These are phyloP conservation scores for Catostomus latipinnis DNA, from an alignment of 2,797 vertebrate genomes.

Conservation along the genomic window DNA sequence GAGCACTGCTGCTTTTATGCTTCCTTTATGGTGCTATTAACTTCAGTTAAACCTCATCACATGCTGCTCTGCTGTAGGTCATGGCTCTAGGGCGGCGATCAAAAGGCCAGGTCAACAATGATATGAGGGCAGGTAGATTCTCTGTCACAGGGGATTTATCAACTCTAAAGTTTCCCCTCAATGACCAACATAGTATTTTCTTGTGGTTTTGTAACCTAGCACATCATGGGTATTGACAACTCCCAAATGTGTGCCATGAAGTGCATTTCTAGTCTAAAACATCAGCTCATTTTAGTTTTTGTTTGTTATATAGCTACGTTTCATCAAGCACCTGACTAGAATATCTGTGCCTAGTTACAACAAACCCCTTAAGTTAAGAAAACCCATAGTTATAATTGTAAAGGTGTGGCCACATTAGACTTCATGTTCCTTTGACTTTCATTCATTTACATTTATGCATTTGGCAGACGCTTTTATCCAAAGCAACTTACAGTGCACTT, in stretches of 20 bases:
- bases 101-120: neutral
- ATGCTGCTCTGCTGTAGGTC: neutral
- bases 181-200: slow-evolving; percentile 20
- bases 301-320: neutral
- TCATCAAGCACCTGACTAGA: neutral
- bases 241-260: neutral
- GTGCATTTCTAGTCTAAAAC: neutral
- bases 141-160: slow-evolving; percentile 27
- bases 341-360: neutral
- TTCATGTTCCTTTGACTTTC: too few relatives aligned
- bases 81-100: slow-evolving; percentile 2
- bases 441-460: too few relatives aligned
- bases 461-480: too few relatives aligned
- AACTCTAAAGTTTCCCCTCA: neutral
- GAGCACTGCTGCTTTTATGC: slow-evolving; percentile 20
- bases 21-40: slow-evolving; percentile 38
- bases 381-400: too few relatives aligned
- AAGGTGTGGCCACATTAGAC: too few relatives aligned
- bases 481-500: too few relatives aligned
- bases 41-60: slow-evolving; percentile 37
- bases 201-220: neutral
- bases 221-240: slow-evolving; percentile 1
- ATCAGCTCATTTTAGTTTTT: neutral
- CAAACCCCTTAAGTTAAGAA: too few relatives aligned
- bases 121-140: slow-evolving; percentile 16